Evolutionary conservation across 1,140 invertebrate species (phyloP).

Genomic region (Diachasma alloeum): DNA sequence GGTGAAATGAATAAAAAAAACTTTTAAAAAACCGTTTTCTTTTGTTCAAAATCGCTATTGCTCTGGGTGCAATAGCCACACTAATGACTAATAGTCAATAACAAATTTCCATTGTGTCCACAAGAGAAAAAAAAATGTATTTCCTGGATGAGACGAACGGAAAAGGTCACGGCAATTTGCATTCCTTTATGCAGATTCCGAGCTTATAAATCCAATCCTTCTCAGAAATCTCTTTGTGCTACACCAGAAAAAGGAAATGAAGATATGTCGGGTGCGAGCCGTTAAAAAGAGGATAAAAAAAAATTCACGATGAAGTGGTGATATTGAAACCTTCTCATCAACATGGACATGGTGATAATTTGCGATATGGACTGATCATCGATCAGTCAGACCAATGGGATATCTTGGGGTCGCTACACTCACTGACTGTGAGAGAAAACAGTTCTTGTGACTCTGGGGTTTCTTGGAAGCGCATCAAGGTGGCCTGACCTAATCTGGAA

Average conservation of each 20-base stretch:
- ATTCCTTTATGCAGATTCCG: neutral
- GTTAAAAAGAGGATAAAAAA: neutral
- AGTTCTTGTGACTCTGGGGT: neutral
- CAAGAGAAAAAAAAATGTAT: neutral
- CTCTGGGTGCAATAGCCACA: too few relatives aligned
- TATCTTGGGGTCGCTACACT: neutral
- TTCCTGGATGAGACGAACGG: neutral
- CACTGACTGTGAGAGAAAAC: neutral
- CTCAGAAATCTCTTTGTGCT: neutral
- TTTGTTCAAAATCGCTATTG: too few relatives aligned
- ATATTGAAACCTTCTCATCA: neutral
- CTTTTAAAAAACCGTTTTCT: too few relatives aligned
- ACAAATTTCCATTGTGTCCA: neutral
- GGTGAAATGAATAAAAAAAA: too few relatives aligned
- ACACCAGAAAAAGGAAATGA: neutral
- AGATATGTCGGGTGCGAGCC: neutral
- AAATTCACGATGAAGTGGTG: too few relatives aligned
- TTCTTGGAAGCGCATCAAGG: conserved; percentile 29
- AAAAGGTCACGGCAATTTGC: neutral
- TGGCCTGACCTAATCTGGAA: conserved; percentile 30
- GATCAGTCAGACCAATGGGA: neutral
- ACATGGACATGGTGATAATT: neutral
- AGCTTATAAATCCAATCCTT: neutral
- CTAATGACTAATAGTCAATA: neutral
- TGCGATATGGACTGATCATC: neutral